Conservation (phyloP, 92 coral and sea anemone genomes). For the Epizoanthus ramosus region DNA sequence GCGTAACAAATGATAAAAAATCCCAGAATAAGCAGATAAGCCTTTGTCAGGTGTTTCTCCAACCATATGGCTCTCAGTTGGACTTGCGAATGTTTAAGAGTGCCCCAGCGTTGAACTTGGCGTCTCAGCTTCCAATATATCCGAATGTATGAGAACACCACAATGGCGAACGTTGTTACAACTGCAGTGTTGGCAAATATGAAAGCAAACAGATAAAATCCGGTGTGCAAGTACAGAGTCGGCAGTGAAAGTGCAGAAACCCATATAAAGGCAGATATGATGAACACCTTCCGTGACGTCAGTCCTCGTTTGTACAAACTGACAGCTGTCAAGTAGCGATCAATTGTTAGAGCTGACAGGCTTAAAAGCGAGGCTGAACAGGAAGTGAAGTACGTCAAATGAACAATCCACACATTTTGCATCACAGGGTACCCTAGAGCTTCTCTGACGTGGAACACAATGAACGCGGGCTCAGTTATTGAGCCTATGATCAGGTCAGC, state of each 20-base stretch:
- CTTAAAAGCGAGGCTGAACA: constrained; percentile 83
- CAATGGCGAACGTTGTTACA: constrained; percentile 54
- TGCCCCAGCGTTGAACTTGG: constrained; percentile 74
- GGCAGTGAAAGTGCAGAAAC: constrained; percentile 55
- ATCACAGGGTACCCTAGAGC: constrained; percentile 66
- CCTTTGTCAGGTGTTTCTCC: constrained; percentile 60
- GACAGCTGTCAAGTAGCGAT: constrained; percentile 77
- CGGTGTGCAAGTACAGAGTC: constrained; percentile 61
- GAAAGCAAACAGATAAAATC: constrained; percentile 73
- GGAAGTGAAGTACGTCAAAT: constrained; percentile 73
- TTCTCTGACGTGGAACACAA: constrained; percentile 77
- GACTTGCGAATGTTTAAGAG: constrained; percentile 54
- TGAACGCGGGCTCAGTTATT: constrained; percentile 82
- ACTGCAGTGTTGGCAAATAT: constrained; percentile 83
- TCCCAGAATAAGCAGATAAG: constrained; percentile 67
- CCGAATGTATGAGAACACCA: constrained; percentile 70
- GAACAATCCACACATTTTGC: constrained; percentile 62
- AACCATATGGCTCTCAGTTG: constrained; percentile 55
- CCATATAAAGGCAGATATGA: constrained; percentile 57
- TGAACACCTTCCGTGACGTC: constrained; percentile 40
- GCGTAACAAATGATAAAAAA: constrained; percentile 66
- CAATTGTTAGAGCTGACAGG: constrained; percentile 83
- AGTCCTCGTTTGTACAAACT: constrained; percentile 69
- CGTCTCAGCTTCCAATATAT: constrained; percentile 68
- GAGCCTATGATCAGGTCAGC: constrained; percentile 82